Base-by-base conservation (phyloP, 2,113 vertebrate species). In the Podarcis cretensis region DNA sequence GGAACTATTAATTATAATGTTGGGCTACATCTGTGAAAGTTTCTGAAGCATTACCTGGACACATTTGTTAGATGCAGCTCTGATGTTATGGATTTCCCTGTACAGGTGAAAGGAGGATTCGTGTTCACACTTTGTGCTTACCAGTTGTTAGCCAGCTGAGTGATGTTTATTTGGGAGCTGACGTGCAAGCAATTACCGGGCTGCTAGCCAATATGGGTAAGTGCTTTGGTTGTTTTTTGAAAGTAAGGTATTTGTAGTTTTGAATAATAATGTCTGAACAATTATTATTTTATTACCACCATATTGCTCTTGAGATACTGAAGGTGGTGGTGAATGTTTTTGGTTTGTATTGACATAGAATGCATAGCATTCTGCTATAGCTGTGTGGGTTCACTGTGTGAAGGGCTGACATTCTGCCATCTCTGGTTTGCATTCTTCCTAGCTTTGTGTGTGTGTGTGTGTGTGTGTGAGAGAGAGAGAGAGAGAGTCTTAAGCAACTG, bases 171-270 rank as follows among this genome's bases (percentile, higher is more conserved):
- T 97, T 98, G 30, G 99, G 99, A 87, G 98, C 99, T 54, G 99
- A 99, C 68, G 98, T 99, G 77, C 98, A 99, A 94, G 99, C 99
- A 91, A 98, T 99, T 94, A 96, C 96, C 2, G 98, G 98, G n/a
- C 96, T 99, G 84, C 89, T 99, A 88, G 98, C 98, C 79, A 99
- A 98, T 89, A 99, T 99, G 99, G 99, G 99, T 99, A 96, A 83
- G 97, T 94, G 18, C 8, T 79, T 71, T 83, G 37, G 43, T 74
- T 7, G 2, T 66, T 83, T 76, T 73, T 27, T 5, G 59, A 63
- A 63, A 68, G 3, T 1, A 21, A 40, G 21, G 21, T 27, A 9
- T 35, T 7, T 25, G 6, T 25, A 69, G 7, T 57, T 0, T 0
- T 37, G n/a, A 68, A 8, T 65, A 43, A 30, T 74, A 54, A 21